phyloP scores from a whole-genome alignment of 2,113 vertebrate genomes.

The Athene noctua region DNA sequence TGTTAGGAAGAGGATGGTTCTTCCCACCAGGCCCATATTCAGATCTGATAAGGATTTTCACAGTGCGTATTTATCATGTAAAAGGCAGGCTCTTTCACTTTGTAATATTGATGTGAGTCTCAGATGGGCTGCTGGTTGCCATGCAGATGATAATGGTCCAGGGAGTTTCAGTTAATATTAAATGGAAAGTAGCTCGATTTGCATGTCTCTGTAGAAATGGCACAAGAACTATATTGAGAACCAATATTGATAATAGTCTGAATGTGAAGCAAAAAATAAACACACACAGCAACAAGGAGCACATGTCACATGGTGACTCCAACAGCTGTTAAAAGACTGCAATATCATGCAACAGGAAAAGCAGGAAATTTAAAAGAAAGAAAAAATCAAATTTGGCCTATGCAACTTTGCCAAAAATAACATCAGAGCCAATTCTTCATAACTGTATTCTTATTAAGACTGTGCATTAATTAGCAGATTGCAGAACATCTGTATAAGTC shows the following conservation, averaged over 20 bases:
- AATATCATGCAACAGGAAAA: neutral
- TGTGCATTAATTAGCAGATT: neutral
- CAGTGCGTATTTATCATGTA: neutral
- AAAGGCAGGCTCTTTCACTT: neutral
- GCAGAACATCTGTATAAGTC: neutral
- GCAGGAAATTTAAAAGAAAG: neutral
- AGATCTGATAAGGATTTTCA: neutral
- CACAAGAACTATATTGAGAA: neutral
- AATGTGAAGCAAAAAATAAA: slow-evolving; percentile 1
- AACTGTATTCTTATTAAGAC: neutral
- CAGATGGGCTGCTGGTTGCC: slow-evolving; percentile 28
- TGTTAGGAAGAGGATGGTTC: neutral
- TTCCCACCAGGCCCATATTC: neutral
- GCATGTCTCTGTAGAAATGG: neutral
- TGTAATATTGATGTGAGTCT: neutral
- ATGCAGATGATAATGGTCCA: neutral
- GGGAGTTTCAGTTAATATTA: slow-evolving; percentile 27
- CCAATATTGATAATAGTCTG: slow-evolving; percentile 16
- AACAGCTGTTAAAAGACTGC: neutral
- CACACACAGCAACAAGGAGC: neutral
- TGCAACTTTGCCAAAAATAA: neutral
- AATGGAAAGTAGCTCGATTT: neutral
- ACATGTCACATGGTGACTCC: neutral
- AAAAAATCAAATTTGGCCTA: neutral
- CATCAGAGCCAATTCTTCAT: neutral